Percentiles rank a stretch among this genome's conserved stretches.
phyloP scores from a whole-genome alignment of 37 sponge, comb jelly and placozoan species.

The Petrosia ficiformis region DNA sequence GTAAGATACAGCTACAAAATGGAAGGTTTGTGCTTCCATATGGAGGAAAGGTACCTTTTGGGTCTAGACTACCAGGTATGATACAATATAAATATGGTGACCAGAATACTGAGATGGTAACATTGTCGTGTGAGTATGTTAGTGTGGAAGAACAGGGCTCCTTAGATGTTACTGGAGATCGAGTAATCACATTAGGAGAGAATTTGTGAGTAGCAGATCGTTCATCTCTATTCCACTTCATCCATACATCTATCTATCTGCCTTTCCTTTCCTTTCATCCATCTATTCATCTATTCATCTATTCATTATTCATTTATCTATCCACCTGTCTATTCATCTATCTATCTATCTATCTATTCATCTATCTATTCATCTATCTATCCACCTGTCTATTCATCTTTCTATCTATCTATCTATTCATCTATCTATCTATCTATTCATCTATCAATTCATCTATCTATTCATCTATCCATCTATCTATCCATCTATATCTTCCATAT shows the following conservation, averaged over 20 bases:
- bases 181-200: conserved; percentile 31
- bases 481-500: too few species aligned
- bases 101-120: background rate
- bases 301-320: too few species aligned
- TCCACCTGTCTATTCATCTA: too few species aligned
- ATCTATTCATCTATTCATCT: too few species aligned
- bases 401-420: too few species aligned
- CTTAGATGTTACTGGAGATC: background rate
- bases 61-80: conserved; percentile 72
- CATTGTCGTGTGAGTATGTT: background rate
- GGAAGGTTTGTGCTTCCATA: conserved; percentile 79
- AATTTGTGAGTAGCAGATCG: conserved; percentile 58
- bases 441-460: too few species aligned
- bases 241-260: background rate
- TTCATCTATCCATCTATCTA: too few species aligned
- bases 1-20: conserved; percentile 49
- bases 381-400: too few species aligned
- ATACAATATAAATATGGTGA: conserved; percentile 33
- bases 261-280: background rate
- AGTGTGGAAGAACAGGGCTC: background rate
- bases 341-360: too few species aligned
- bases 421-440: too few species aligned
- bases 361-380: too few species aligned
- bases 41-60: conserved; percentile 63
- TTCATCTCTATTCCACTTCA: background rate